A percentile compares a stretch with the other conserved stretches of the same genome.
Evolutionary conservation across 2,888 invertebrate species (phyloP).

Genomic region (Diplazon laetatorius): DNA sequence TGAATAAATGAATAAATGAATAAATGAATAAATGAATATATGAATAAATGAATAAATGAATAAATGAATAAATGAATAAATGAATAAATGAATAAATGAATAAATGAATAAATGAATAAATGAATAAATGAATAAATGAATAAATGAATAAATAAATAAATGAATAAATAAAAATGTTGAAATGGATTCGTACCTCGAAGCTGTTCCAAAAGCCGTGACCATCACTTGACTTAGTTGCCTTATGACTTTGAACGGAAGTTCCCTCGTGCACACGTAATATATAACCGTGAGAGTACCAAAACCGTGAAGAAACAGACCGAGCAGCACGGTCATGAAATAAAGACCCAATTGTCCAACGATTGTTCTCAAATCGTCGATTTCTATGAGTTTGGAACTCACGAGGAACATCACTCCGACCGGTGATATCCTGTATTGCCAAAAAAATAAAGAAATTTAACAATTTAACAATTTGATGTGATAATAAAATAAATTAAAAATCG

Average conservation of each 20-base stretch:
- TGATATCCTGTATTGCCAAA: slow-evolving; percentile 85
- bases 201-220: slow-evolving; percentile 90
- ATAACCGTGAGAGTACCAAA: slow-evolving; percentile 87
- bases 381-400: slow-evolving; percentile 87
- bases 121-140: not conserved
- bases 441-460: too few relatives aligned
- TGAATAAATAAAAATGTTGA: slow-evolving; percentile 33
- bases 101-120: too few relatives aligned
- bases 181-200: slow-evolving; percentile 86
- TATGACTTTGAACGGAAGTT: slow-evolving; percentile 86
- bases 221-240: slow-evolving; percentile 87
- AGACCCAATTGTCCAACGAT: slow-evolving; percentile 87
- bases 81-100: too few relatives aligned
- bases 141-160: not conserved
- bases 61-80: not conserved
- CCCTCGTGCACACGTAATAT: slow-evolving; percentile 85
- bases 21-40: too few relatives aligned
- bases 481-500: too few relatives aligned
- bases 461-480: too few relatives aligned
- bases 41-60: not conserved
- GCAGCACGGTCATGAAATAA: slow-evolving; percentile 88
- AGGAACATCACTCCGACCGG: slow-evolving; percentile 87
- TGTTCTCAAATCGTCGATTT: slow-evolving; percentile 86
- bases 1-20: too few relatives aligned
- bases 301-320: slow-evolving; percentile 88